These are phyloP conservation scores for Cirrhinus mrigala DNA, from an alignment of 2,797 vertebrate genomes.

Conservation along the genomic window DNA sequence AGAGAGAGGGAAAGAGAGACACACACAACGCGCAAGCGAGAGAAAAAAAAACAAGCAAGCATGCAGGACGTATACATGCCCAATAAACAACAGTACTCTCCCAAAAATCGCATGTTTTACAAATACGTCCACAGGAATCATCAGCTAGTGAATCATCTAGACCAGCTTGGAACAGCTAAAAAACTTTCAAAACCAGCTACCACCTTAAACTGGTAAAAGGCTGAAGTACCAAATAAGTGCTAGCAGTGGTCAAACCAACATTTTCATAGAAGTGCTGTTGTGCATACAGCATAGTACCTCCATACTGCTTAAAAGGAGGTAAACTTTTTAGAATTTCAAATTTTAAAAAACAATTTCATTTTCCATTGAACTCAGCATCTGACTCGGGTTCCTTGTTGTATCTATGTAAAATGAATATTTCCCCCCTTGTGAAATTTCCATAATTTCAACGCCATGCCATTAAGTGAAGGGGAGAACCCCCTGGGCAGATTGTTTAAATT, in stretches of 20 bases:
- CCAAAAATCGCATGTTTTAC: no score
- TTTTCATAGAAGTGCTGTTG: background rate
- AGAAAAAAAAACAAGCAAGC: no score
- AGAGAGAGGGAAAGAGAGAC: no score
- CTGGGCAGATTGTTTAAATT: background rate
- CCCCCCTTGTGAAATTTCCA: background rate
- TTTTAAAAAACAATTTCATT: background rate
- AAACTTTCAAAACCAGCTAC: background rate
- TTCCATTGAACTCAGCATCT: background rate
- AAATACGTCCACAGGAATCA: no score
- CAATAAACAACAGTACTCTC: no score
- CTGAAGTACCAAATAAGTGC: no score
- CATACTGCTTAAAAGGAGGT: background rate
- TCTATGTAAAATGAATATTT: no score
- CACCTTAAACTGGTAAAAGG: background rate
- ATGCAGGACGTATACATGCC: no score
- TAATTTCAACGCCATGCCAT: background rate
- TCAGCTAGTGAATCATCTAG: background rate
- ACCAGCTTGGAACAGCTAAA: background rate
- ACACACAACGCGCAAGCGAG: no score
- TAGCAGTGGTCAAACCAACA: background rate
- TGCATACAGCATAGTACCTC: background rate
- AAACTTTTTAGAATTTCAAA: background rate
- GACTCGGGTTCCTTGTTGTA: background rate
- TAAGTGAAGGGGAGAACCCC: background rate